Percentiles rank a stretch among this genome's conserved stretches.
These are phyloP conservation scores for Phalacrocorax brasilianus DNA, from an alignment of 2,113 vertebrate species.

Conservation along the genomic window DNA sequence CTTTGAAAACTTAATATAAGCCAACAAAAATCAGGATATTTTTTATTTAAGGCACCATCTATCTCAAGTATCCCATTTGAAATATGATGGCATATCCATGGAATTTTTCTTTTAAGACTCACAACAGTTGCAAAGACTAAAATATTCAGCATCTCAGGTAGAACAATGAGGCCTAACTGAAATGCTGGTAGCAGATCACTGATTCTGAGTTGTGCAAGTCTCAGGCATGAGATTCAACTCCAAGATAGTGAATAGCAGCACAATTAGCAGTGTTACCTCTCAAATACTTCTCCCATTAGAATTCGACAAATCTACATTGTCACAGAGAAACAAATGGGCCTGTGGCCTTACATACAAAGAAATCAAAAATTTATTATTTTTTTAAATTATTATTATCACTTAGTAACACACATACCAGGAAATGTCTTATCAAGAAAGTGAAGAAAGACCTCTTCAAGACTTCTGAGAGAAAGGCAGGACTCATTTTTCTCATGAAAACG, in stretches of 20 bases:
- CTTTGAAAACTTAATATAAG: background rate
- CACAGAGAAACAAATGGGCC: background rate
- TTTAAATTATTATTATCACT: background rate
- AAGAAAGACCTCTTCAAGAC: background rate
- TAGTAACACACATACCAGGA: background rate
- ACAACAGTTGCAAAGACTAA: background rate
- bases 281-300: background rate
- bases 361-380: background rate
- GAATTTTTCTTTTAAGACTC: background rate
- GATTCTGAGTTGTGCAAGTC: background rate
- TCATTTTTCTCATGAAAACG: background rate
- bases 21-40: background rate
- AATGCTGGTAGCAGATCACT: background rate
- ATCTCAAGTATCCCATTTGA: background rate
- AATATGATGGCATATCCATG: background rate
- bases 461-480: background rate
- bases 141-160: background rate
- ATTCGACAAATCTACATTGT: background rate
- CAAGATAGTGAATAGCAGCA: fast-evolving
- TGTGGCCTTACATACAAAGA: background rate
- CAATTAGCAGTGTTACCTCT: background rate
- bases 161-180: background rate
- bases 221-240: background rate
- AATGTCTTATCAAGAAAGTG: background rate
- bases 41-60: background rate